Conservation (phyloP, 2,888 invertebrate genomes). For the Tachina fera region DNA sequence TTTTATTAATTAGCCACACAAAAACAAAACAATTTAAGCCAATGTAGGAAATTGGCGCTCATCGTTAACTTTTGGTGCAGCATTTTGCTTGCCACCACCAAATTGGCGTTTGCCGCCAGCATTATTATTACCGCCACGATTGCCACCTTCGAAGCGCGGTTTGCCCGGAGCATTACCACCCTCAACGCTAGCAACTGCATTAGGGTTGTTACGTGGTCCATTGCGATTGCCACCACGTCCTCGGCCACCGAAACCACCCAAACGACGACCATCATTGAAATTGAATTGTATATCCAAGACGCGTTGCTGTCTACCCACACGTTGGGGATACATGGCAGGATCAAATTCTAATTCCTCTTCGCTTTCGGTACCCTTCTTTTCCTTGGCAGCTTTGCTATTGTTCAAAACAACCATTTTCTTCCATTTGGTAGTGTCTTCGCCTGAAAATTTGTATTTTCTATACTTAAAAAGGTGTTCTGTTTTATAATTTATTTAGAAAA, state of each 20-base stretch:
- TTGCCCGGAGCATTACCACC: constrained; percentile 73
- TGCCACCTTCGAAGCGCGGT: constrained; percentile 73
- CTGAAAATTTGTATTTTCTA: constrained; percentile 65
- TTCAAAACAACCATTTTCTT: constrained; percentile 94
- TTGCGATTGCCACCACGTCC: constrained; percentile 82
- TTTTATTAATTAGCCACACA: background rate
- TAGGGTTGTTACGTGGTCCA: constrained; percentile 77
- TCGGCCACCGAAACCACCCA: constrained; percentile 87
- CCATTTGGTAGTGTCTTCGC: constrained; percentile 96
- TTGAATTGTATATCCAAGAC: constrained; percentile 95
- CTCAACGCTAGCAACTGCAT: constrained; percentile 67
- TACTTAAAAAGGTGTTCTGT: background rate
- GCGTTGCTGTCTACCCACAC: constrained; percentile 93
- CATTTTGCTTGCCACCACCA: constrained; percentile 77
- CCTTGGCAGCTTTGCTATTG: constrained; percentile 84
- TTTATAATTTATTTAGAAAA: background rate
- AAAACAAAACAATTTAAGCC: constrained; percentile 85
- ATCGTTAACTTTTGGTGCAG: constrained; percentile 96
- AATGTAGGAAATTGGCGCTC: constrained; percentile 98
- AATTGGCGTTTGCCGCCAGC: constrained; percentile 76
- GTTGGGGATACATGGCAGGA: constrained; percentile 92
- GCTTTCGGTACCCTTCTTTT: constrained; percentile 84
- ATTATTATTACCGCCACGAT: constrained; percentile 66
- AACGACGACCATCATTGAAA: constrained; percentile 92
- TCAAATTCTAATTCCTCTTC: constrained; percentile 90